Base-by-base conservation (phyloP, 2,797 vertebrate genomes). In the Brachymystax lenok region DNA sequence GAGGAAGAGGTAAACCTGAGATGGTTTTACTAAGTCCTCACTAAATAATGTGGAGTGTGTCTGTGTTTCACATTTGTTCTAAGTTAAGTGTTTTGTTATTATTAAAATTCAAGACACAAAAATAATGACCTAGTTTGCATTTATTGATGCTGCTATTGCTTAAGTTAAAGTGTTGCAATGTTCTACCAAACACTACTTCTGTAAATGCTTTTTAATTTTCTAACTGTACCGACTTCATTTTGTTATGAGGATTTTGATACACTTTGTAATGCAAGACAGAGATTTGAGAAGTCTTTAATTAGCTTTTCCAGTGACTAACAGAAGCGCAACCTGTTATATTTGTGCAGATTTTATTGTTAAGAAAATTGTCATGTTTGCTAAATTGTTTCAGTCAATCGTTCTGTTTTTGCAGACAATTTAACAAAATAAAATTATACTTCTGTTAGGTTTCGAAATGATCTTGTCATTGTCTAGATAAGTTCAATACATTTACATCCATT, bases 1-100 rank as follows among this genome's bases (percentile, higher is more conserved):
- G 59, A 84, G 30, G 64, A 80, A 79, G 82, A 3, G 13, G 24
- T 68, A 2, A 52, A 30, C n/a, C 61, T n/a, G 8, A 27, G 24
- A 24, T 12, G 21, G 56, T 56, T 56, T 56, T 6, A 16, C 19
- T 13, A 1, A 46, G 40, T 56, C 52, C 17, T 56, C 17, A 56
- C 52, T 56, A 19, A 56, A 56, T 35, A 19, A 35, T 50, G 16
- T 6, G 28, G 67, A 69, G 1, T 33, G 2, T 69, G 2, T 69
- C 0, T 69, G 19, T 46, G 68, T 50, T 3, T 46, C 35, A 12
- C n/a, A 24, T 70, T 70, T 17, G 21, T 35, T 50, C 5, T 69
- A 69, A 40, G 17, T 46, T 69, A n/a, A 59, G n/a, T 59, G 19
- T 59, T 6, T 59, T 66, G 63, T 28, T 30, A 12, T 28, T 14